Conservation (phyloP, 2,888 invertebrate genomes). For the Pimpla rufipes region DNA sequence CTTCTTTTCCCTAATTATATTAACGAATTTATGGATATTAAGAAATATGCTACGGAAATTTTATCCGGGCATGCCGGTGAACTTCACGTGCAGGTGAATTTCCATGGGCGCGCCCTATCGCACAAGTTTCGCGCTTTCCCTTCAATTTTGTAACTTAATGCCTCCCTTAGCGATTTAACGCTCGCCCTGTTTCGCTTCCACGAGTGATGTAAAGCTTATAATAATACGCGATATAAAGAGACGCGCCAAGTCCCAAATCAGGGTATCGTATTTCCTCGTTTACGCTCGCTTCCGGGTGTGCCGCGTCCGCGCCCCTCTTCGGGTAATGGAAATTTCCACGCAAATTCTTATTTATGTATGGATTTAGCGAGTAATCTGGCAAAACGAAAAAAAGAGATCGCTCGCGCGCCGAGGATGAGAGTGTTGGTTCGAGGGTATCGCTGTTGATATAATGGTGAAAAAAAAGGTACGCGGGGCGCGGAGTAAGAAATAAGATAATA, state of each 20-base stretch:
- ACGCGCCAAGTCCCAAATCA: not conserved
- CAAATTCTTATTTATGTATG: conserved; percentile 48
- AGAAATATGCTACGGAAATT: not conserved
- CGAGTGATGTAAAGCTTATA: not conserved
- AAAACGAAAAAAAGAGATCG: conserved; percentile 25
- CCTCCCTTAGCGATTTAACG: not conserved
- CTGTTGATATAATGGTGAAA: too few relatives aligned
- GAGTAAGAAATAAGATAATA: too few relatives aligned
- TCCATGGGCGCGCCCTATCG: not conserved
- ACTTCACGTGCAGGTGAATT: not conserved
- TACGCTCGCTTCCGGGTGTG: not conserved
- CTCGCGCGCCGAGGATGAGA: too few relatives aligned
- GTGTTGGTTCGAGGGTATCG: too few relatives aligned
- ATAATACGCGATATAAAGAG: not conserved
- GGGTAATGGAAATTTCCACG: conserved; percentile 29
- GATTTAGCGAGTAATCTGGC: conserved; percentile 33
- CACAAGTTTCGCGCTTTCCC: too few relatives aligned
- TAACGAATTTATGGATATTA: not conserved
- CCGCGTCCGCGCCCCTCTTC: not conserved
- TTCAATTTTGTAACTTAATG: not conserved
- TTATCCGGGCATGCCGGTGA: too few relatives aligned
- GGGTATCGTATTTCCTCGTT: not conserved
- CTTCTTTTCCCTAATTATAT: not conserved
- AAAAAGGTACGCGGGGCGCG: too few relatives aligned
- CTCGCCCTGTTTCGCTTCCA: not conserved